Percentiles rank a stretch among this genome's conserved stretches.
Conservation (phyloP, 2,888 invertebrate species). For the Polyploca ridens region DNA sequence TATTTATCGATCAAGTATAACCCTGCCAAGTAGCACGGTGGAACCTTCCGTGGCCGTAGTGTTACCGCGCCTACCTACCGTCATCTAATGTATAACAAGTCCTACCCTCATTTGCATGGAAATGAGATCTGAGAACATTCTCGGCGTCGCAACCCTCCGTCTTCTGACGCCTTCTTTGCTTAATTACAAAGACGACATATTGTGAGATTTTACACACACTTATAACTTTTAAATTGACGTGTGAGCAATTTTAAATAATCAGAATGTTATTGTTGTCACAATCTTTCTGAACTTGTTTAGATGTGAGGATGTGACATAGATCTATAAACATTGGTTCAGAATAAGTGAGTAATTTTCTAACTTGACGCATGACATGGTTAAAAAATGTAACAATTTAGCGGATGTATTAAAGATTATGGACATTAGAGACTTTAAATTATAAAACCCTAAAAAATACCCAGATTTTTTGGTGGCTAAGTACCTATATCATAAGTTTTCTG, state of each 20-base stretch:
- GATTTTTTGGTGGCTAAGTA: background rate
- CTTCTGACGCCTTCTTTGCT: conserved; percentile 77
- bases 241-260: background rate
- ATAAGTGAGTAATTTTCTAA: background rate
- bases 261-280: background rate
- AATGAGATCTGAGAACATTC: conserved; percentile 80
- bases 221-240: conserved; percentile 3
- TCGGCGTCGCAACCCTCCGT: conserved; percentile 64
- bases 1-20: conserved; percentile 51
- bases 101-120: conserved; percentile 81
- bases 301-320: no score
- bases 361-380: background rate
- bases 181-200: conserved; percentile 76
- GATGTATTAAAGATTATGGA: no score
- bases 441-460: background rate
- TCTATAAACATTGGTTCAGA: no score
- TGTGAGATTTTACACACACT: conserved; percentile 51
- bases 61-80: conserved; percentile 53
- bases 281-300: background rate
- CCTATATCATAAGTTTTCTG: conserved; percentile 7
- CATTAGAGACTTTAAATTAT: background rate
- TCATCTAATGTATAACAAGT: conserved; percentile 64
- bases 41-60: conserved; percentile 30
- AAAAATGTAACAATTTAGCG: background rate
- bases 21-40: conserved; percentile 39